phyloP scores from a whole-genome alignment of 2,113 vertebrate genomes.

The Apodemus sylvaticus region DNA sequence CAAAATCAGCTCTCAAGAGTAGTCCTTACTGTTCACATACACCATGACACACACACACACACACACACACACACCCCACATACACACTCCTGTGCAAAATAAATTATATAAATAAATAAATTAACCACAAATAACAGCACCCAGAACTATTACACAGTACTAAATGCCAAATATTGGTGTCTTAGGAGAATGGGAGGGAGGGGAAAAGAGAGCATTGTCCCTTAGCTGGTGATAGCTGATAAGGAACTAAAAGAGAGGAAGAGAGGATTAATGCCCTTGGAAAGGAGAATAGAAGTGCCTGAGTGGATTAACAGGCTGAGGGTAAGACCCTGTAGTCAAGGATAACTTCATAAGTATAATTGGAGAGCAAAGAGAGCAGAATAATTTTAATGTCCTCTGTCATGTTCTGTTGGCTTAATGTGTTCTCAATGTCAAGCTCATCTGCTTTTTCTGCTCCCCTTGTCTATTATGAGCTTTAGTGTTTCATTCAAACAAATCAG shows the following conservation, averaged over 20 bases:
- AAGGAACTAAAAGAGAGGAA: background rate
- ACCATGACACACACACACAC: no score
- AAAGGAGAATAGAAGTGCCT: background rate
- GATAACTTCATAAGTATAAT: background rate
- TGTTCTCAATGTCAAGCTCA: background rate
- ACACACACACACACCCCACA: no score
- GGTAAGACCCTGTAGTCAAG: background rate
- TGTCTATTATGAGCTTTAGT: background rate
- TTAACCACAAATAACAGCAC: background rate
- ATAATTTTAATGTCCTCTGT: background rate
- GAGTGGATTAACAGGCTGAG: background rate
- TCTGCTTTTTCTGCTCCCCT: background rate
- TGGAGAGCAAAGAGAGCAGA: background rate
- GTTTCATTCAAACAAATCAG: background rate
- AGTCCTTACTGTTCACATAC: background rate
- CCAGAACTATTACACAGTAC: background rate
- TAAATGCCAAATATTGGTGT: background rate
- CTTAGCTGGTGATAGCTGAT: background rate
- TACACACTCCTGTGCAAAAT: background rate
- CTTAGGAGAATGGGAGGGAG: background rate
- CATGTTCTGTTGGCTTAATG: background rate
- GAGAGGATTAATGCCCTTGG: background rate
- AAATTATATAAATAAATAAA: background rate
- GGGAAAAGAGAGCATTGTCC: background rate
- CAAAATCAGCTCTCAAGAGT: background rate